Conservation (phyloP, 2,113 vertebrate species). For the Phylloscopus trochiloides region DNA sequence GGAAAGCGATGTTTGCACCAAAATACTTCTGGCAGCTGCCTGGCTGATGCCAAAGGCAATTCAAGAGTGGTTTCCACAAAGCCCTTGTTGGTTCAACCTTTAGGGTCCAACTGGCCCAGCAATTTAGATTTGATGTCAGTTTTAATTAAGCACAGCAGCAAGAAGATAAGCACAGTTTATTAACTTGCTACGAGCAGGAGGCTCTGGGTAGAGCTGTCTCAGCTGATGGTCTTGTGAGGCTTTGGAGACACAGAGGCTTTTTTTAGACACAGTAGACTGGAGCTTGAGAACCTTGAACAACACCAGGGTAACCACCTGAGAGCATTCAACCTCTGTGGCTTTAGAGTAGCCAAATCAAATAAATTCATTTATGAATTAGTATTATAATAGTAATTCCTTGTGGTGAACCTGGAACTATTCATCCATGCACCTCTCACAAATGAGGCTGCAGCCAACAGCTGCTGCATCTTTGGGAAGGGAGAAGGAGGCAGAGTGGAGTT, state of each 20-base stretch:
- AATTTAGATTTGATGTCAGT: background rate
- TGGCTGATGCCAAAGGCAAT: background rate
- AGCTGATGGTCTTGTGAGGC: background rate
- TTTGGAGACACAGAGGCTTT: background rate
- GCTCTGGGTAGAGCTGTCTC: background rate
- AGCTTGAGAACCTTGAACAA: background rate
- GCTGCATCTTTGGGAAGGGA: background rate
- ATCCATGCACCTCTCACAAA: rapidly evolving
- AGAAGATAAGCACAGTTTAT: background rate
- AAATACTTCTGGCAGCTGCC: background rate
- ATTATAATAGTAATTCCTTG: background rate
- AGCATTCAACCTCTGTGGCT: background rate
- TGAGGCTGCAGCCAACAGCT: background rate
- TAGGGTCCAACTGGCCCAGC: background rate
- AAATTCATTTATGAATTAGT: background rate
- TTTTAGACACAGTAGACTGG: background rate
- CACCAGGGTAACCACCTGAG: background rate
- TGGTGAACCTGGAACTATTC: background rate
- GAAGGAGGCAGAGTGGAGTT: background rate
- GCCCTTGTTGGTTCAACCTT: background rate
- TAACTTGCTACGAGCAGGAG: background rate
- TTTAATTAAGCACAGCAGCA: constrained; percentile 11
- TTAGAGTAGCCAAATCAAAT: background rate
- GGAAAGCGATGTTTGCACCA: background rate
- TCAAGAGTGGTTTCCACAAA: background rate